These are phyloP conservation scores for Typhlichthys eigenmanni DNA, from an alignment of 2,797 vertebrate species.

Conservation along the genomic window DNA sequence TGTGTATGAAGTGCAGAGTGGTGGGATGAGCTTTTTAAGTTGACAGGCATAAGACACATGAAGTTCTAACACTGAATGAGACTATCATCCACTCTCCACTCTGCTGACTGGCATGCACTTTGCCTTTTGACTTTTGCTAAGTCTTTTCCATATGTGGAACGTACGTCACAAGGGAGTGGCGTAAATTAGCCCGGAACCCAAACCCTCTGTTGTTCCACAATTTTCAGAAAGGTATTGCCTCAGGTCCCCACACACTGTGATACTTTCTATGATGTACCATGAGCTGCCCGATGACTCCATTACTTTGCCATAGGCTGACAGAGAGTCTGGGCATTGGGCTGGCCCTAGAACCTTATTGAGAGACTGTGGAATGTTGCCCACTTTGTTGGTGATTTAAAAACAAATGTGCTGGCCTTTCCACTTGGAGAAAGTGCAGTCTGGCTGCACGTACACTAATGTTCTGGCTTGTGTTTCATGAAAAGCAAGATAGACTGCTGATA, in stretches of 20 bases:
- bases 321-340: slow-evolving; percentile 42
- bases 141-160: slow-evolving; percentile 53
- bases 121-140: slow-evolving; percentile 64
- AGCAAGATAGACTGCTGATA: slow-evolving; percentile 23
- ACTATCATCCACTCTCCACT: slow-evolving; percentile 58
- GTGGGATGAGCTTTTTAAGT: slow-evolving; percentile 34
- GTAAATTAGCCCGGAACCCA: slow-evolving; percentile 53
- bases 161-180: slow-evolving; percentile 45
- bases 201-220: slow-evolving; percentile 63
- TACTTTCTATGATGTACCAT: slow-evolving; percentile 78
- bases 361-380: slow-evolving; percentile 28
- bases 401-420: slow-evolving; percentile 38
- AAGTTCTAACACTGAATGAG: slow-evolving; percentile 44
- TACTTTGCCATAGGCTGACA: slow-evolving; percentile 71
- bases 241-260: slow-evolving; percentile 87
- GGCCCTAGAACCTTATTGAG: slow-evolving; percentile 36
- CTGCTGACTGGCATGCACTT: slow-evolving; percentile 57
- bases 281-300: slow-evolving; percentile 75
- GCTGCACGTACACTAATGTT: slow-evolving; percentile 41
- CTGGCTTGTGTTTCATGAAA: slow-evolving; percentile 25
- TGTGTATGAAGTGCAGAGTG: slow-evolving; percentile 52
- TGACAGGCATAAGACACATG: slow-evolving; percentile 37
- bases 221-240: slow-evolving; percentile 62
- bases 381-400: slow-evolving; percentile 26
- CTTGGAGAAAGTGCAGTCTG: slow-evolving; percentile 27